Evolutionary conservation across 2,113 vertebrate genomes (phyloP), one percentile per base, ranked within the genome.

Genomic region (Ammospiza caudacuta): DNA sequence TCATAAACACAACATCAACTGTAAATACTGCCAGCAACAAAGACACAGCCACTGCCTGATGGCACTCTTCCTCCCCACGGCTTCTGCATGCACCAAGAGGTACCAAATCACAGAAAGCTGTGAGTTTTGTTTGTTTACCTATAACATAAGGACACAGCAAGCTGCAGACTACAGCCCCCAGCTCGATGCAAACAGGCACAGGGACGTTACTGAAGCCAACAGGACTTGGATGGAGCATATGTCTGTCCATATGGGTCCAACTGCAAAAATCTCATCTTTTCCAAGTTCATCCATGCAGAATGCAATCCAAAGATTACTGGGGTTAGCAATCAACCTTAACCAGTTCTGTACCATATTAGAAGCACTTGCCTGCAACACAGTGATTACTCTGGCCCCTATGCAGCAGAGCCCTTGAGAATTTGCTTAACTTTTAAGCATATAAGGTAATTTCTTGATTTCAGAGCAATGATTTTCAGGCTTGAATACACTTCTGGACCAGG

Each of bases 161-260:
- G 79, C 76, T 80, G 64, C 0, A 22, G 78, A 59, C 59, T 47
- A 19, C 33, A 44, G 72, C 57, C 59, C 24, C 41, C 47, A 83
- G 73, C 52, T 64, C 15, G 5, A 74, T n/a, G 52, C 29, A 52
- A 72, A 92, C 69, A 93, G 86, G 85, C 4, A 0, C 73, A 64
- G 58, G 49, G 79, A 61, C 0, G 15, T 58, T 41, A 64, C 86
- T 35, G 64, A 94, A 87, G 88, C 73, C 90, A 95, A 83, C 41
- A 54, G 57, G 69, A 81, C 68, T 95, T 22, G 24, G 83, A 54
- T 7, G n/a, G 28, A 94, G 31, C 95, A 93, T 94, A 96, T 93
- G 93, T 66, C 77, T 90, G 76, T 66, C 88, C 88, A 94, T 92
- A 93, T 92, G 94, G 83, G 57, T 59, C 51, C 83, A 75, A 89